Conservation (phyloP, 2,888 invertebrate genomes). For the Dryobota labecula region DNA sequence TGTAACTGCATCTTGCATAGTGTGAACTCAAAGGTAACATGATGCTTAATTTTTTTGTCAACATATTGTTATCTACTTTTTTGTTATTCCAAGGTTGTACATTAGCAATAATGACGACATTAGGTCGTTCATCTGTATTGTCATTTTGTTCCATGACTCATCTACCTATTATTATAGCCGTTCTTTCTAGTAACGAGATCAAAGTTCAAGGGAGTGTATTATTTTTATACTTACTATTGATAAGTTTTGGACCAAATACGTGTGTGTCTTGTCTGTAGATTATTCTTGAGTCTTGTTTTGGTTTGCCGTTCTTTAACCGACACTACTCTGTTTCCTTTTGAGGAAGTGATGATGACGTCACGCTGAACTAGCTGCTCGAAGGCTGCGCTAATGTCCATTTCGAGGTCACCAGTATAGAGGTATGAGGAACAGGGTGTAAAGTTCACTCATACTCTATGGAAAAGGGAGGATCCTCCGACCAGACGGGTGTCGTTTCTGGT, state of each 20-base stretch:
- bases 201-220: conserved; percentile 32
- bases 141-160: conserved; percentile 37
- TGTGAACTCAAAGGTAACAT: not conserved
- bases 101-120: conserved; percentile 32
- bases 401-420: too few species aligned
- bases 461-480: too few species aligned
- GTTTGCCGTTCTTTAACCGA: not conserved
- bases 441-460: too few species aligned
- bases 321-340: not conserved
- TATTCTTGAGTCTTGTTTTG: not conserved
- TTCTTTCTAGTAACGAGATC: conserved; percentile 9
- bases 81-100: conserved; percentile 1
- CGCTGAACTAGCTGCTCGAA: too few species aligned
- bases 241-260: not conserved
- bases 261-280: not conserved
- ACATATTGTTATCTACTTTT: not conserved
- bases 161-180: not conserved
- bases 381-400: too few species aligned
- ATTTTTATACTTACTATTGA: not conserved
- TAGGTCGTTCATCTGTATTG: conserved; percentile 31
- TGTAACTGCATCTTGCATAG: not conserved
- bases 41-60: not conserved
- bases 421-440: too few species aligned
- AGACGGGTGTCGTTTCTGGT: too few species aligned
- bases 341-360: too few species aligned